A percentile compares a stretch with the other conserved stretches of the same genome.
Evolutionary conservation across 1,140 invertebrate species (phyloP).

Genomic region (Euborellia annulipes): DNA sequence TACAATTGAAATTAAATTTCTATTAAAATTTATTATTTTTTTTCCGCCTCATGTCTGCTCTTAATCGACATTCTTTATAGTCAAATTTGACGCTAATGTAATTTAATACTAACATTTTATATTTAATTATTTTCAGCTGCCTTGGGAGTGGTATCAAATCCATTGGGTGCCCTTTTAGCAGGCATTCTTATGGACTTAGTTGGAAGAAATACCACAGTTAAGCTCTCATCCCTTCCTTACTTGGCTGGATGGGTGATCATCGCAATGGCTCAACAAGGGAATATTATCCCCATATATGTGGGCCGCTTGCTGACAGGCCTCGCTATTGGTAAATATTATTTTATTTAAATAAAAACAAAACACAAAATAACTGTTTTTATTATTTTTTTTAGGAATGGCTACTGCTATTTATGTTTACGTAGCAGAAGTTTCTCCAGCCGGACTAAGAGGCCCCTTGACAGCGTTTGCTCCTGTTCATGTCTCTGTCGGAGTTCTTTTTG

Average conservation of each 20-base stretch:
- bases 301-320: conserved; percentile 58
- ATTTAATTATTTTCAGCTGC: conserved; percentile 34
- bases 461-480: conserved; percentile 32
- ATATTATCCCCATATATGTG: conserved; percentile 40
- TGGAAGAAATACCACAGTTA: conserved; percentile 52
- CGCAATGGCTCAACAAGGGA: conserved; percentile 39
- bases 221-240: conserved; percentile 54
- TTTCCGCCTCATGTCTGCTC: too few relatives aligned
- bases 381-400: conserved; percentile 20
- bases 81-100: too few relatives aligned
- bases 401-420: conserved; percentile 24
- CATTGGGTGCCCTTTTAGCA: conserved; percentile 47
- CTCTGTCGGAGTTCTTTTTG: conserved; percentile 32
- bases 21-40: too few relatives aligned
- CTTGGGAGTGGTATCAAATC: conserved; percentile 54
- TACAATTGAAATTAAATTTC: too few relatives aligned
- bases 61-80: too few relatives aligned
- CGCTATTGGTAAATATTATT: conserved; percentile 43
- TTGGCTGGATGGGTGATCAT: conserved; percentile 58
- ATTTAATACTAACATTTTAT: too few relatives aligned
- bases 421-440: conserved; percentile 19
- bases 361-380: too few relatives aligned
- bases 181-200: conserved; percentile 48
- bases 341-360: too few relatives aligned
- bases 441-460: conserved; percentile 21